Evolutionary conservation across 1,140 invertebrate genomes (phyloP), one percentile per base, ranked within the genome.

Genomic region (Scaptomyza graminum): DNA sequence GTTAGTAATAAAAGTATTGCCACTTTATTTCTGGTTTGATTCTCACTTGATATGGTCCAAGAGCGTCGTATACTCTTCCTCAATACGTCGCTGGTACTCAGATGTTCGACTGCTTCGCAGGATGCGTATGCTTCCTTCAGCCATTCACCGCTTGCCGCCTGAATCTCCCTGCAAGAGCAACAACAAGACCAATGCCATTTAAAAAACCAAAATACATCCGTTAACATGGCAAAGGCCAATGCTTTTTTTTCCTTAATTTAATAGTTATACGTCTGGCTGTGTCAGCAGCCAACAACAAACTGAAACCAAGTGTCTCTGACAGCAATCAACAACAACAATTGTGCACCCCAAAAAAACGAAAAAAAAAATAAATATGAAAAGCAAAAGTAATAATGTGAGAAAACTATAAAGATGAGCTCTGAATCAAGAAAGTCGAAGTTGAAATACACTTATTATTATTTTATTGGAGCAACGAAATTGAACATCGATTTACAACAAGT

Each of bases 21-120:
- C 1, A 1, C 50, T 13, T 31, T 0, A 2, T 12, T 28, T 50
- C 8, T 1, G 0, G 6, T 7, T 8, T 0, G 1, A 90, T 22
- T 22, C 92, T 93, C 89, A 95, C 95, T 94, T 60, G 94, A 95
- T 78, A 95, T 95, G 13, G 94, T 95, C 95, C 94, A 95, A 54
- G 95, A 95, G 69, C 94, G 92, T 25, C 94, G 93, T 61, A 95
- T 95, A 72, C 94, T 95, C 74, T 93, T 93, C 68, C 94, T 94
- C 54, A 95, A 92, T 49, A 95, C 94, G 82, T 95, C 95, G 47
- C 94, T 93, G 60, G 95, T 93, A 28, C 94, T 93, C 28, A 94
- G 90, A 75, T 93, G 93, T 65, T 93, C 92, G 43, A 93, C 92
- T 68, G 92, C 79, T 44, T 83, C 81, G 51, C 85, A 84, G 55